A percentile compares a stretch with the other conserved stretches of the same genome.
Evolutionary conservation across 1,140 invertebrate species (phyloP).

Genomic region (Ostrea edulis): DNA sequence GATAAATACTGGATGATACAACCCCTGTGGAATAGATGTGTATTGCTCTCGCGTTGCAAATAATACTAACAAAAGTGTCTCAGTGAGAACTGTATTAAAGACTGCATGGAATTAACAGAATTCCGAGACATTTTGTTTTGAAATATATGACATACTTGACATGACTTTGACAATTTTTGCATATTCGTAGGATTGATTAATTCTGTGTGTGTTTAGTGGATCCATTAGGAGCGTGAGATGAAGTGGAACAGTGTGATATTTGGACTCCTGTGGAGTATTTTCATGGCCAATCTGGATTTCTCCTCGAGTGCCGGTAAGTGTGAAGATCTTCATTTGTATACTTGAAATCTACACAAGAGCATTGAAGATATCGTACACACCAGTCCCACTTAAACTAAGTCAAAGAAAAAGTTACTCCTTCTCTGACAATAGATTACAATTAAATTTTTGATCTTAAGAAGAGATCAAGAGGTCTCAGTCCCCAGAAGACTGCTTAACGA

Average conservation of each 20-base stretch:
- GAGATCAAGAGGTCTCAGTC: slow-evolving; percentile 6
- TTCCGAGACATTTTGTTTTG: not conserved
- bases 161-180: slow-evolving; percentile 20
- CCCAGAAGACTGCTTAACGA: not conserved
- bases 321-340: slow-evolving; percentile 19
- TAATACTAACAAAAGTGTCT: not conserved
- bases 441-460: not conserved
- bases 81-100: not conserved
- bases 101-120: not conserved
- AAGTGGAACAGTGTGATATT: not conserved
- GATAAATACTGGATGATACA: slow-evolving; percentile 17
- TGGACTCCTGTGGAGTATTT: slow-evolving; percentile 21
- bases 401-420: not conserved
- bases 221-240: slow-evolving; percentile 18
- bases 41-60: slow-evolving; percentile 3
- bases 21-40: not conserved
- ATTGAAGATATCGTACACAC: not conserved
- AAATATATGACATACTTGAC: slow-evolving; percentile 16
- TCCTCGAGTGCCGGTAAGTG: slow-evolving; percentile 17
- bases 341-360: slow-evolving; percentile 22
- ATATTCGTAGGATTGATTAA: slow-evolving; percentile 7
- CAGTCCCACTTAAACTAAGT: not conserved
- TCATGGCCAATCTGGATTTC: slow-evolving; percentile 31
- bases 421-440: slow-evolving; percentile 19
- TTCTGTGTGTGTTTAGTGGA: slow-evolving; percentile 18